Base-by-base conservation (phyloP, 2,113 vertebrate genomes). In the Phoenicopterus ruber region DNA sequence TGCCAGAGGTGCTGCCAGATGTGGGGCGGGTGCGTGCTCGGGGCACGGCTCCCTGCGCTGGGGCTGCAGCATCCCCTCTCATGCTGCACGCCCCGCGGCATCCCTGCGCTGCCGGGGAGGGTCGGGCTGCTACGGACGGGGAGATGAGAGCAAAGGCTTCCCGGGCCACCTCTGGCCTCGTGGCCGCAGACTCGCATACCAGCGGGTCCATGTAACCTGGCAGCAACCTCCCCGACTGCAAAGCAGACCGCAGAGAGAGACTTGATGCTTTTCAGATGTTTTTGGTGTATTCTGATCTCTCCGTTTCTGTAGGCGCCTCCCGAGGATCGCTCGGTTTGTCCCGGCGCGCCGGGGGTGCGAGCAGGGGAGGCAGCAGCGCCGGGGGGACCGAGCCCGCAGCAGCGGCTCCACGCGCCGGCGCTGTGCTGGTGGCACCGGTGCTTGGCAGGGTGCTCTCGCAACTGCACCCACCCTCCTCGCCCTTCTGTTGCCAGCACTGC, bases 201-300 rank as follows among this genome's bases (percentile, higher is more conserved):
- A 92, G 69, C 10, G 21, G 62, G 69, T 66, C 85, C 89, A 36
- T 85, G 80, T 88, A 59, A 85, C 89, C 80, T 80, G 85, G 85
- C 89, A 84, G 85, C 81, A 85, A n/a, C 85, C 73, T 92, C 93
- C 93, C 80, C 1, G 38, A 76, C 42, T 85, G 80, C 85, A 70
- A 84, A 81, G 80, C 89, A 92, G 73, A 81, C 93, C 44, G 13
- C 69, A 81, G 76, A 52, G 93, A 85, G 80, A 44, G 89, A 34
- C 44, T 70, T 81, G 89, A 88, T 92, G 85, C 70, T 65, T 85
- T 92, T 92, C 93, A 94, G 89, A 88, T 88, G 93, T 54, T 85
- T 80, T 54, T 49, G 74, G 85, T 84, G 89, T 88, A 85, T 71
- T 88, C 50, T 38, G 74, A 85, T 65, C 79, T 84, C 67, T 80